Conservation (phyloP, 2,797 vertebrate genomes). For the Hipposideros larvatus region DNA sequence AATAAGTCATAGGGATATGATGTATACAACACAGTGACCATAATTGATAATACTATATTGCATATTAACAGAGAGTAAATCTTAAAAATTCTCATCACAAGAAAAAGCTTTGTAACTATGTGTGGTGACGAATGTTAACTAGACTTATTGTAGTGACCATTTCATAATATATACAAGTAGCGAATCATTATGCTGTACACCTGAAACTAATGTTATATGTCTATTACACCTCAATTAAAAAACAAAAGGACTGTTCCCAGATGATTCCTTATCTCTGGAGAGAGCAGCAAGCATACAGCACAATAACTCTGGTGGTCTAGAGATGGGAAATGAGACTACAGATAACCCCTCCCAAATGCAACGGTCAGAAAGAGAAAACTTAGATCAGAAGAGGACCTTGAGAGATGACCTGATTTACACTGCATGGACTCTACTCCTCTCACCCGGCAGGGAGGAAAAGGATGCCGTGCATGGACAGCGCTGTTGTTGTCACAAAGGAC, state of each 20-base stretch:
- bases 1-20: neutral
- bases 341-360: neutral
- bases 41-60: neutral
- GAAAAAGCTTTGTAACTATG: neutral
- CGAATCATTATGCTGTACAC: neutral
- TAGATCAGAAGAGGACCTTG: neutral
- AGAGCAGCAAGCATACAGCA: rapidly evolving
- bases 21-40: neutral
- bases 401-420: neutral
- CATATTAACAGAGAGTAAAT: neutral
- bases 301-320: neutral
- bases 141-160: neutral
- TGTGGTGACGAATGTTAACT: neutral
- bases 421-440: neutral
- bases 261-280: neutral
- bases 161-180: neutral
- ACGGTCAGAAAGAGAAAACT: neutral
- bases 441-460: neutral
- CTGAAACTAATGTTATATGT: neutral
- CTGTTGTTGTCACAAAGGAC: neutral
- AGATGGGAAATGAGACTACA: neutral
- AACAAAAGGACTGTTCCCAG: neutral
- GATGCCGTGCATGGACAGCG: no score
- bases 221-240: neutral
- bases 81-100: neutral